A percentile compares a stretch with the other conserved stretches of the same genome.
phyloP scores from a whole-genome alignment of 2,797 vertebrate species.

The Phaenicophaeus curvirostris region DNA sequence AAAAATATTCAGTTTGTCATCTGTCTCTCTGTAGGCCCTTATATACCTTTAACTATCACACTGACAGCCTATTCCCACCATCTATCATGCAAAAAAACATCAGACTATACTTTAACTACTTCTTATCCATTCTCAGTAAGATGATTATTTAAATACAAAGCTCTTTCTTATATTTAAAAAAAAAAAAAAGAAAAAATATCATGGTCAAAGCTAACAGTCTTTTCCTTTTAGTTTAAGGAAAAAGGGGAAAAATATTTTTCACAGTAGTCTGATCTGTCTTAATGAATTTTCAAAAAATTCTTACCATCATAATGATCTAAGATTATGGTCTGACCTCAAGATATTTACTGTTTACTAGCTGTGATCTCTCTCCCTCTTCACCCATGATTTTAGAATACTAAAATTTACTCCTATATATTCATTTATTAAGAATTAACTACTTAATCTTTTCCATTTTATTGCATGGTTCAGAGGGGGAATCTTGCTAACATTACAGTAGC shows the following conservation, averaged over 20 bases:
- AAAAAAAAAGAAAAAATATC: background rate
- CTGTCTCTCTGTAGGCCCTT: background rate
- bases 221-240: background rate
- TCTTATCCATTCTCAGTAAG: background rate
- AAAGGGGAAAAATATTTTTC: background rate
- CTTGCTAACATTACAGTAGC: background rate
- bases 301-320: background rate
- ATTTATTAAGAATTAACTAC: background rate
- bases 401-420: background rate
- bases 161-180: background rate
- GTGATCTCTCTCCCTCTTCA: background rate
- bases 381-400: background rate
- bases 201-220: background rate
- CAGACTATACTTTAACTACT: background rate
- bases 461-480: background rate
- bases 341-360: background rate
- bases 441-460: background rate
- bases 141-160: background rate
- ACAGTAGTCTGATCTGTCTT: background rate
- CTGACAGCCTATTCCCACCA: background rate
- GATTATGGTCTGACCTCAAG: background rate
- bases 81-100: background rate
- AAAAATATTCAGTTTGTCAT: too few species aligned
- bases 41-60: background rate
- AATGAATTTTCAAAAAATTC: background rate